Percentiles rank a stretch among this genome's conserved stretches.
These are phyloP conservation scores for Trematocara nigrifrons DNA, from an alignment of 2,113 vertebrate species.

Conservation along the genomic window DNA sequence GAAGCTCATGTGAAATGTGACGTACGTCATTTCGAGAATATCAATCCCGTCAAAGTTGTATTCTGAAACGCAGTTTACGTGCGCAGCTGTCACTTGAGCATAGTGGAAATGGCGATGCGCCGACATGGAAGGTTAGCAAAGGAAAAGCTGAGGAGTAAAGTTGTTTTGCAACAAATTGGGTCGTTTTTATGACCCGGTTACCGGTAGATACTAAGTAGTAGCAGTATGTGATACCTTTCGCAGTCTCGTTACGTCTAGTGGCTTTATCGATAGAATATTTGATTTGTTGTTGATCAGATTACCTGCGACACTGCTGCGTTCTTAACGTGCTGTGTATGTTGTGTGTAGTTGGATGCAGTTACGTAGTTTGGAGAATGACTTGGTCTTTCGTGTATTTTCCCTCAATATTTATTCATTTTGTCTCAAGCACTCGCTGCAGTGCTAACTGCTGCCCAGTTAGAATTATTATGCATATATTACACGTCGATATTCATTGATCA, in stretches of 20 bases:
- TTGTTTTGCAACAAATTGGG: background rate
- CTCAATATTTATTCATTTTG: background rate
- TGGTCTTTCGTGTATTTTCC: background rate
- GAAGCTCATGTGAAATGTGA: conserved; percentile 5
- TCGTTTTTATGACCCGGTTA: background rate
- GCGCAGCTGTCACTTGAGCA: conserved; percentile 48
- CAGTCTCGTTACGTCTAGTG: background rate
- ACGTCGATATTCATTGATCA: background rate
- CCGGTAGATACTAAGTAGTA: background rate
- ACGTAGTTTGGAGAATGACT: background rate
- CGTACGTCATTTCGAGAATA: conserved; percentile 55
- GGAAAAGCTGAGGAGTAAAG: background rate
- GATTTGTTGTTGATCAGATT: background rate
- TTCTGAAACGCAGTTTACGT: conserved; percentile 54
- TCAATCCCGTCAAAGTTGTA: conserved; percentile 9
- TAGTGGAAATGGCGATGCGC: conserved; percentile 23
- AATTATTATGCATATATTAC: background rate
- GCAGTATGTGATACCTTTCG: background rate
- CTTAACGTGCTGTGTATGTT: background rate
- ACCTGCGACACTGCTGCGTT: background rate
- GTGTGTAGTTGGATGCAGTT: background rate
- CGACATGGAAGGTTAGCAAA: conserved; percentile 27
- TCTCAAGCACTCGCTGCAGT: background rate
- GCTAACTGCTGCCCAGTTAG: background rate
- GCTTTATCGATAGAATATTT: background rate